Evolutionary conservation across 2,113 vertebrate species (phyloP).

Genomic region (Oreochromis spilurus): DNA sequence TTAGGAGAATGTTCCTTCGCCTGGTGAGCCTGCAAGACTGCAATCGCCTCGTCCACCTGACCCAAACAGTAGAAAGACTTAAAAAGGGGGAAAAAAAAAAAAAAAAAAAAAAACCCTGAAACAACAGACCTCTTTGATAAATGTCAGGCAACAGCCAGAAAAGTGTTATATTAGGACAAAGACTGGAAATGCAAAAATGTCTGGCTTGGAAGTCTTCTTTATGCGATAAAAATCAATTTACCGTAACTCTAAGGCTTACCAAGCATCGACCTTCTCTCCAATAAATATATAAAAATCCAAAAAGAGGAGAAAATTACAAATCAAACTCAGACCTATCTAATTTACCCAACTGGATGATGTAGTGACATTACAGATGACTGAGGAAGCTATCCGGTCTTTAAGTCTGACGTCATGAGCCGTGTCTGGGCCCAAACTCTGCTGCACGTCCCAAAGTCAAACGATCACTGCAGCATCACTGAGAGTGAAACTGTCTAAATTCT

Average conservation of each 20-base stretch:
- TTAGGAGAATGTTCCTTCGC: constrained; percentile 60
- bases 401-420: not conserved
- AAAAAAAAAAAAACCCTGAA: not conserved
- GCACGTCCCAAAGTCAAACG: not conserved
- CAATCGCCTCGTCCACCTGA: constrained; percentile 89
- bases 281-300: not conserved
- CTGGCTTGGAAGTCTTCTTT: not conserved
- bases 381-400: not conserved
- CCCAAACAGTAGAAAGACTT: not conserved
- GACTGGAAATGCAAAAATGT: not conserved
- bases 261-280: not conserved
- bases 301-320: not conserved
- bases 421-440: not conserved
- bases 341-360: not conserved
- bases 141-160: not conserved
- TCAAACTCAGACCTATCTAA: not conserved
- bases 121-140: not conserved
- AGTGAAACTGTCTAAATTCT: not conserved
- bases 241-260: not conserved
- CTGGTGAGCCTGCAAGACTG: constrained; percentile 89
- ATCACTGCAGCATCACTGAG: not conserved
- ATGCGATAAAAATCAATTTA: not conserved
- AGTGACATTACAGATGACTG: not conserved
- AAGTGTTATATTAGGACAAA: not conserved
- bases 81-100: accelerated